These are phyloP conservation scores for Sebastes taczanowskii DNA, from an alignment of 2,797 vertebrate genomes.

Conservation along the genomic window DNA sequence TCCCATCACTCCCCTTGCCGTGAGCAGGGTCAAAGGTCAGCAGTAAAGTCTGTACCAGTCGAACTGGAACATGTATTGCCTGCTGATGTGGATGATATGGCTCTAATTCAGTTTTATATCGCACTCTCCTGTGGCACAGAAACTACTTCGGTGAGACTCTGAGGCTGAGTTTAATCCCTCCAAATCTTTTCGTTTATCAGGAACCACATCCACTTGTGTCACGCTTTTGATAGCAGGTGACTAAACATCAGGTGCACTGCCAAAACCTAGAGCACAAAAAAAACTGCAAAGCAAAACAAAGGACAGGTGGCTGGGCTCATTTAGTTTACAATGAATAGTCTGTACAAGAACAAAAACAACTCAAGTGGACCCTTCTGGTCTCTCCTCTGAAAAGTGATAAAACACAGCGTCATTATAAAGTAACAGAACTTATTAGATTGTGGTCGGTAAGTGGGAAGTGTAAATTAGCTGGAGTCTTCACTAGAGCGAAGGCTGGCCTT, in stretches of 20 bases:
- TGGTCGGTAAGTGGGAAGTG: conserved; percentile 39
- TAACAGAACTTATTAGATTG: not conserved
- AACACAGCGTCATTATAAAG: conserved; percentile 30
- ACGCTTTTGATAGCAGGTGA: conserved; percentile 2
- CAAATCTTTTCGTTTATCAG: not conserved
- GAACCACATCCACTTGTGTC: not conserved
- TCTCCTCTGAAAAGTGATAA: conserved; percentile 8
- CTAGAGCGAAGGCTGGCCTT: conserved; percentile 8
- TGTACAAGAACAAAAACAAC: conserved; percentile 26
- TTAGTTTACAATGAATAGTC: conserved; percentile 11
- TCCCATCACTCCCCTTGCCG: conserved; percentile 8
- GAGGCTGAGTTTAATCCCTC: not conserved
- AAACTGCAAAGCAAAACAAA: conserved; percentile 24
- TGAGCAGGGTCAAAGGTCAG: conserved; percentile 38
- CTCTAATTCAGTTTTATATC: not conserved
- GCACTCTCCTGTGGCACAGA: not conserved
- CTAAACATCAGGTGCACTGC: conserved; percentile 32
- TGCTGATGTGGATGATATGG: not conserved
- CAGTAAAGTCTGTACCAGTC: not conserved
- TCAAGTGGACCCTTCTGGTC: conserved; percentile 21
- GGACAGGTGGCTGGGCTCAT: conserved; percentile 46
- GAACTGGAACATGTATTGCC: not conserved
- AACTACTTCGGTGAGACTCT: not conserved
- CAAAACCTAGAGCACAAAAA: not conserved
- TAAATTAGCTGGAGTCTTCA: conserved; percentile 26